Percentiles rank a stretch among this genome's conserved stretches.
phyloP scores from a whole-genome alignment of 1,140 invertebrate species.

The Drosophila pseudoobscura region DNA sequence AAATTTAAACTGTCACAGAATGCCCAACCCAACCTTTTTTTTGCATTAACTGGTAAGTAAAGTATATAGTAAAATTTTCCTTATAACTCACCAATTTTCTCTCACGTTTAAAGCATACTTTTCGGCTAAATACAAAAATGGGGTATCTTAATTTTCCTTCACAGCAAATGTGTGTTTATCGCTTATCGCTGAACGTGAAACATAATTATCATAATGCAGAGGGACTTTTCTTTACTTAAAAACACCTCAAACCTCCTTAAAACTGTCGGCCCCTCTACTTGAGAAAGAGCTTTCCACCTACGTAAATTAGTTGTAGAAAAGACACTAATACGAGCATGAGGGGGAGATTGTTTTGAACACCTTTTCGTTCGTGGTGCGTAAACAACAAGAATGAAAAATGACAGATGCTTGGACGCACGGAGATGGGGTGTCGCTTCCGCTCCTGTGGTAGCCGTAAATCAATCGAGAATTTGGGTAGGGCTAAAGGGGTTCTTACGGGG shows the following conservation, averaged over 20 bases:
- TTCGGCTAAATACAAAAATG: no score
- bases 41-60: no score
- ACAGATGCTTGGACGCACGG: constrained; percentile 32
- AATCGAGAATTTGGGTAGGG: constrained; percentile 18
- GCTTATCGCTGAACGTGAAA: no score
- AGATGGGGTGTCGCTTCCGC: no score
- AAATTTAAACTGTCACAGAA: no score
- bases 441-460: constrained; percentile 7
- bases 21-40: no score
- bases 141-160: no score
- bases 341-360: constrained; percentile 37
- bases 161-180: no score
- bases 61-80: no score
- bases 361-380: constrained; percentile 60
- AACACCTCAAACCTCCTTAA: background rate
- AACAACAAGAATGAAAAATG: constrained; percentile 74
- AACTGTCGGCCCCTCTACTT: background rate
- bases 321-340: background rate
- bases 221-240: background rate
- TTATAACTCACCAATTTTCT: no score
- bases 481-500: constrained; percentile 9
- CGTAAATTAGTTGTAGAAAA: constrained; percentile 4
- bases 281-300: constrained; percentile 1
- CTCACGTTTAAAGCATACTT: no score
- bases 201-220: constrained; percentile 17